Evolutionary conservation across 1,140 invertebrate species (phyloP).

Genomic region (Hesperophylax magnus): DNA sequence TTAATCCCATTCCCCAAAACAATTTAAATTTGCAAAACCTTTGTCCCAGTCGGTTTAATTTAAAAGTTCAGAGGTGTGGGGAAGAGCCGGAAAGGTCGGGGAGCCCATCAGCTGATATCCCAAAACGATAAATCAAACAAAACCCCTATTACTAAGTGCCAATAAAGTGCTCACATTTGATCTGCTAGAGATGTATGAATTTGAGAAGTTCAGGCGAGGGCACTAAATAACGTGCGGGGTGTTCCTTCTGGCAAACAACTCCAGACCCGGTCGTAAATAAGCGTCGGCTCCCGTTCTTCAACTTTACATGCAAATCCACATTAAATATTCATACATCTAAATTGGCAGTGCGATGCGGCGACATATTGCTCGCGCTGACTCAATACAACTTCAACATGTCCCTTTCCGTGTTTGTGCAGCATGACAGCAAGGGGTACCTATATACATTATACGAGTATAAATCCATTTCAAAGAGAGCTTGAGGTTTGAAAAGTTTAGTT

Average conservation of each 20-base stretch:
- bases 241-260: neutral
- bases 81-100: no score
- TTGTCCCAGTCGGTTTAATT: neutral
- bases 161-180: no score
- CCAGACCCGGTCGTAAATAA: neutral
- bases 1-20: neutral
- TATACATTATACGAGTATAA: no score
- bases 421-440: no score
- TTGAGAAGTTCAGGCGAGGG: no score
- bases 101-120: no score
- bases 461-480: neutral
- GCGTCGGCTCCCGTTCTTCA: neutral
- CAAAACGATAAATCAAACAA: no score
- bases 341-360: slow-evolving; percentile 10
- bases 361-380: neutral
- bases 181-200: neutral
- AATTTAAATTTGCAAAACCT: neutral
- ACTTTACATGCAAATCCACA: slow-evolving; percentile 27
- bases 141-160: neutral
- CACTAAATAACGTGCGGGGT: no score
- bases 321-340: slow-evolving; percentile 22
- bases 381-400: neutral
- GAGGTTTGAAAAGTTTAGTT: neutral
- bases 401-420: neutral
- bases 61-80: no score